A percentile compares a stretch with the other conserved stretches of the same genome.
Evolutionary conservation across 2,797 vertebrate genomes (phyloP).

Genomic region (Pteronotus mesoamericanus): DNA sequence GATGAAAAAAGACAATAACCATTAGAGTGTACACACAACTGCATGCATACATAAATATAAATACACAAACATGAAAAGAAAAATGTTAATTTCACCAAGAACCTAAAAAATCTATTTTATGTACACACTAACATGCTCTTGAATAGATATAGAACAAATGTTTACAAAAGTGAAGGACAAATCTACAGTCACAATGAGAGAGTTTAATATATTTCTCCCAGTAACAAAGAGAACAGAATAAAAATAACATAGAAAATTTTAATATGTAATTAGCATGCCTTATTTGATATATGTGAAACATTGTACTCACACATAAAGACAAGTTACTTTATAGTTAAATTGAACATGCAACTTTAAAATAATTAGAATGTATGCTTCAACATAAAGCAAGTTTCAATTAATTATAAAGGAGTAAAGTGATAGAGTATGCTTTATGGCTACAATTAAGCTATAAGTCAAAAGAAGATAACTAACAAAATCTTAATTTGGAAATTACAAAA

Average conservation of each 20-base stretch:
- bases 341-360: background rate
- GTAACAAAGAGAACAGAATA: background rate
- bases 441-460: slow-evolving; percentile 46
- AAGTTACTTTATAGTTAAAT: background rate
- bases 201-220: background rate
- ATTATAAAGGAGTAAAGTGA: slow-evolving; percentile 26
- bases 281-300: background rate
- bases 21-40: background rate
- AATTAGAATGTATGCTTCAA: background rate
- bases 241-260: background rate
- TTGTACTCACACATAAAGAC: background rate
- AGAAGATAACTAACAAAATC: background rate
- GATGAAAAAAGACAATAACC: background rate
- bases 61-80: background rate
- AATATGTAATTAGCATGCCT: background rate
- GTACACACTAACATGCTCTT: background rate
- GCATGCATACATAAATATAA: background rate
- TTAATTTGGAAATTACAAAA: slow-evolving; percentile 42
- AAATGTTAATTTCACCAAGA: background rate
- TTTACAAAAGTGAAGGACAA: background rate
- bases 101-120: background rate
- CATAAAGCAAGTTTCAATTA: background rate
- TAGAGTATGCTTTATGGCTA: background rate
- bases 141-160: background rate
- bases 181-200: background rate